phyloP scores from a whole-genome alignment of 2,113 vertebrate genomes.

The Balaeniceps rex region DNA sequence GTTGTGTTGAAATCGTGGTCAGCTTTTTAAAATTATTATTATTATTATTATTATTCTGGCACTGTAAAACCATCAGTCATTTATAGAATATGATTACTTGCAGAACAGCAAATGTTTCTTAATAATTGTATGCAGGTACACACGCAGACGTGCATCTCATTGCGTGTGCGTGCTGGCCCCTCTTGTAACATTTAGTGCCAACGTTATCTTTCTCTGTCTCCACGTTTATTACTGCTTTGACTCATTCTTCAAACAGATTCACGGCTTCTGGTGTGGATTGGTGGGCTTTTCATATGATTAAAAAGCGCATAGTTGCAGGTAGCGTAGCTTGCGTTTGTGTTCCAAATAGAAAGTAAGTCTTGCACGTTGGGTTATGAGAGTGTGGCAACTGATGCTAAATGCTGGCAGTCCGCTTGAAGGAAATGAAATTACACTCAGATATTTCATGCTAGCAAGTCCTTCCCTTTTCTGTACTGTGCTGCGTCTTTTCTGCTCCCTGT shows the following conservation, averaged over 20 bases:
- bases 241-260: neutral
- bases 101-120: neutral
- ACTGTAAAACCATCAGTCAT: neutral
- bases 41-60: neutral
- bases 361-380: accelerated
- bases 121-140: neutral
- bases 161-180: neutral
- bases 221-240: neutral
- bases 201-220: neutral
- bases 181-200: neutral
- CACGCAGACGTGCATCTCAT: accelerated
- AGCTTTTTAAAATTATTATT: neutral
- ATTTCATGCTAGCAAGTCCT: neutral
- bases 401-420: neutral
- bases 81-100: neutral
- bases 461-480: neutral
- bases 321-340: neutral
- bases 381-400: neutral
- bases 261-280: neutral
- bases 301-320: neutral
- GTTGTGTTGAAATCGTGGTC: neutral
- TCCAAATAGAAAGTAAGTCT: too few relatives aligned
- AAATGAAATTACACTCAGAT: neutral
- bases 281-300: neutral
- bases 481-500: neutral